These are phyloP conservation scores for Ectemnius lituratus DNA, from an alignment of 2,888 invertebrate species.

Conservation along the genomic window DNA sequence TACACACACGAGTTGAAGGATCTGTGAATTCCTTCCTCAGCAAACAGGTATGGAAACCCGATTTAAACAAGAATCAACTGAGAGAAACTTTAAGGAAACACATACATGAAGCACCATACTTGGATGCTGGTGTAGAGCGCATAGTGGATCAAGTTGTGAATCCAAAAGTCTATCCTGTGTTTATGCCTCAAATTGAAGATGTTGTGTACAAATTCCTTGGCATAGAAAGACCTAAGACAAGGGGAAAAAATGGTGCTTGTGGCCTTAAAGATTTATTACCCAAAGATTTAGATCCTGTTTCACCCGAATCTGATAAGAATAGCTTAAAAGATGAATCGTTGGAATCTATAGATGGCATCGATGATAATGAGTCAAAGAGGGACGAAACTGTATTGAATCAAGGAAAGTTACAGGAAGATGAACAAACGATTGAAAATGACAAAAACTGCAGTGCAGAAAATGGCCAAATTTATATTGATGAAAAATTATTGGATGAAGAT, in stretches of 20 bases:
- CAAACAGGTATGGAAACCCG: conserved; percentile 91
- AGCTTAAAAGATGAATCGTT: conserved; percentile 77
- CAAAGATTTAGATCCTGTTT: conserved; percentile 89
- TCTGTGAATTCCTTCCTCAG: conserved; percentile 91
- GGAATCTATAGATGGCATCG: conserved; percentile 69
- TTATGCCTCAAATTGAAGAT: conserved; percentile 94
- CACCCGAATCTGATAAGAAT: conserved; percentile 87
- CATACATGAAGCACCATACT: conserved; percentile 92
- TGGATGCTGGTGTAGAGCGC: conserved; percentile 94
- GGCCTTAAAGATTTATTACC: conserved; percentile 83
- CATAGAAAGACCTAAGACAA: conserved; percentile 84
- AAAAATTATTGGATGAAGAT: conserved; percentile 48
- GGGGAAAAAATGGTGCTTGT: conserved; percentile 70
- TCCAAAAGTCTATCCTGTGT: conserved; percentile 92
- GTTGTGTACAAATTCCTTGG: conserved; percentile 93
- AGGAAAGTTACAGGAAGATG: conserved; percentile 23
- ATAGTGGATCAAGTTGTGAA: conserved; percentile 98
- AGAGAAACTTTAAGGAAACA: conserved; percentile 92
- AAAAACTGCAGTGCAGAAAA: conserved; percentile 67
- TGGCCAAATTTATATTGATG: conserved; percentile 80
- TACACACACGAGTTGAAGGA: conserved; percentile 92
- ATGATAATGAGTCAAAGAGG: conserved; percentile 54
- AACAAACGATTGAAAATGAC: conserved; percentile 22
- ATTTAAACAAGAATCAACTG: conserved; percentile 94
- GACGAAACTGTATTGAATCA: conserved; percentile 48